Evolutionary conservation across 2,797 vertebrate species (phyloP), one percentile per base, ranked within the genome.

Genomic region (Nannoperca obscura): DNA sequence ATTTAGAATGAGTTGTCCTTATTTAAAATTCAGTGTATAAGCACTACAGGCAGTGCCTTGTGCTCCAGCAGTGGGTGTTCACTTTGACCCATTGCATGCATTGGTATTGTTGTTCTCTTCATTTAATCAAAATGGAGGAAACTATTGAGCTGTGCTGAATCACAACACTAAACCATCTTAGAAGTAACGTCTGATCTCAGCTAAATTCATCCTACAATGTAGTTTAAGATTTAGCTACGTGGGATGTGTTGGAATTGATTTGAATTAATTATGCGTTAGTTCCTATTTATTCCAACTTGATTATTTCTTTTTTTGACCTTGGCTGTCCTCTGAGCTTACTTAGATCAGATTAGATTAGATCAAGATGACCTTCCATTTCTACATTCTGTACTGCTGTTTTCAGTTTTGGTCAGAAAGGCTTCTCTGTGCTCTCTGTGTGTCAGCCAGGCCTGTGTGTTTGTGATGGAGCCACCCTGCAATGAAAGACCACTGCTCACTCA

Each of bases 401-500:
- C 60, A 65, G 49, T 82, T 78, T 73, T 60, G 15, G 54, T 74
- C 67, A 79, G 36, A 83, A 87, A 55, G 78, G 53, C 17, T 34
- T 74, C 55, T 73, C 42, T 65, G 71, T 83, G 55, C 42, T 71
- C 22, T 46, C 30, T 71, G 36, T 70, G 63, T 72, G 47, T 82
- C 46, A 53, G 46, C 36, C 30, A 55, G 46, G 66, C 72, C 30
- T 62, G 30, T 76, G 46, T 75, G 80, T 86, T 64, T 78, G 38
- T 77, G 71, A 73, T 72, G 55, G 61, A 75, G 76, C 63, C 57
- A 14, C 66, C 83, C 57, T 40, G 80, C 67, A 80, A 78, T 82
- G 71, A 80, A 82, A 60, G 14, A 27, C 67, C 70, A 40, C 76
- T 63, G 80, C 87, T 86, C 67, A 14, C 68, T 81, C 75, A 63